A percentile compares a stretch with the other conserved stretches of the same genome.
Evolutionary conservation across 2,888 invertebrate genomes (phyloP).

Genomic region (Acanthococcus lagerstroemiae): DNA sequence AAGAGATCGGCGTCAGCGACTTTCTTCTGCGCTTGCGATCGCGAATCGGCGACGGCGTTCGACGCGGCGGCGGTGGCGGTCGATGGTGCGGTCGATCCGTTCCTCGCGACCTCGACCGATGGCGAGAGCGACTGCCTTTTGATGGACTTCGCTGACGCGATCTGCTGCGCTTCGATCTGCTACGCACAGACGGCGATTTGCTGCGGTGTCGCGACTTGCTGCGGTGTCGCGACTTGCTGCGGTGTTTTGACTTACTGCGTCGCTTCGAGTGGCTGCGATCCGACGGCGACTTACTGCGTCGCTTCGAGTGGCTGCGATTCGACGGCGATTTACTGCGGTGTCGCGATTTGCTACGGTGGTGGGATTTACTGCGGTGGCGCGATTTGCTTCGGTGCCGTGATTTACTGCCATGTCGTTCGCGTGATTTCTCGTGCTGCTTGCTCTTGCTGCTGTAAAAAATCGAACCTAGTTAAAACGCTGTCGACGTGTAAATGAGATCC

Average conservation of each 20-base stretch:
- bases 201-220: conserved; percentile 27
- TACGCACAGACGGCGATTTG: conserved; percentile 35
- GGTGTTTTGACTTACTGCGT: conserved; percentile 30
- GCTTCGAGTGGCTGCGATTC: conserved; percentile 24
- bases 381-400: conserved; percentile 22
- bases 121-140: conserved; percentile 31
- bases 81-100: conserved; percentile 10
- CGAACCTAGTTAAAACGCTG: background rate
- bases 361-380: conserved; percentile 34
- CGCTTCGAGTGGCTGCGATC: conserved; percentile 12
- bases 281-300: conserved; percentile 10
- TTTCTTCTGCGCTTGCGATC: conserved; percentile 35
- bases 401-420: conserved; percentile 40
- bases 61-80: conserved; percentile 35
- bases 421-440: conserved; percentile 21
- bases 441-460: background rate
- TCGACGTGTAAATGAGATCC: background rate
- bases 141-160: conserved; percentile 36
- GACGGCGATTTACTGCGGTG: conserved; percentile 23
- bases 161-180: conserved; percentile 20
- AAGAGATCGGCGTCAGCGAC: conserved; percentile 39
- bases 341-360: conserved; percentile 40
- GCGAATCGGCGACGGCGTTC: conserved; percentile 36
- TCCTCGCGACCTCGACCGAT: conserved; percentile 30
- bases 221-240: conserved; percentile 30